Evolutionary conservation across 2,888 invertebrate genomes (phyloP), one percentile per base, ranked within the genome.

Genomic region (Caradrina kadenii): DNA sequence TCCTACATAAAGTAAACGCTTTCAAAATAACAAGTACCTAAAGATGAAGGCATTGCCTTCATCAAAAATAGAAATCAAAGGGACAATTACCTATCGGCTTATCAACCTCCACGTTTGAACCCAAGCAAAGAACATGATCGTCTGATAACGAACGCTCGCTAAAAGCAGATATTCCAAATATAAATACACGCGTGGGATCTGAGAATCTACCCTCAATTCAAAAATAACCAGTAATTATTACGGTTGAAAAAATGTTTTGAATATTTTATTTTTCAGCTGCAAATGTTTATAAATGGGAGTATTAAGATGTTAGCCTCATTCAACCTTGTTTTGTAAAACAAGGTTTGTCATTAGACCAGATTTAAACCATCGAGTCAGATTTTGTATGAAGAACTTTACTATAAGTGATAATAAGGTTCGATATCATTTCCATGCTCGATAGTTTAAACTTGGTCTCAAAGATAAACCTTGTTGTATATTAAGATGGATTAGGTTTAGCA

Each of bases 221-320:
- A 45, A 77, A 77, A 77, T 76, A 75, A 39, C 61, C 61, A 26
- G 71, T 39, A 53, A 53, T 61, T 22, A 52, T 76, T 61, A 58
- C 31, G 21, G 42, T 56, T 22, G 13, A 45, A 42, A 62, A 58
- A 75, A 61, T 35, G 22, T 45, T 21, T 31, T 21, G 10, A 19
- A 10, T 50, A n/a, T 61, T 56, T 19, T 35, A n/a, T 35, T 8
- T 35, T 35, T 35, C 8, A 8, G 35, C 35, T 35, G 35, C 7
- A 35, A 35, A 35, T 35, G 35, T 35, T 35, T 35, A 35, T 35
- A 35, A 35, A 35, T 39, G 17, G n/a, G n/a, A n/a, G n/a, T n/a
- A n/a, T 13, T 26, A n/a, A 49, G 13, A 55, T 19, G 3, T 69
- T 48, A 48, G 8, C 31, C 52, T 56, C 19, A 54, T 60, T 63